Base-by-base conservation (phyloP, 2,888 invertebrate species). In the Pammene aurita region DNA sequence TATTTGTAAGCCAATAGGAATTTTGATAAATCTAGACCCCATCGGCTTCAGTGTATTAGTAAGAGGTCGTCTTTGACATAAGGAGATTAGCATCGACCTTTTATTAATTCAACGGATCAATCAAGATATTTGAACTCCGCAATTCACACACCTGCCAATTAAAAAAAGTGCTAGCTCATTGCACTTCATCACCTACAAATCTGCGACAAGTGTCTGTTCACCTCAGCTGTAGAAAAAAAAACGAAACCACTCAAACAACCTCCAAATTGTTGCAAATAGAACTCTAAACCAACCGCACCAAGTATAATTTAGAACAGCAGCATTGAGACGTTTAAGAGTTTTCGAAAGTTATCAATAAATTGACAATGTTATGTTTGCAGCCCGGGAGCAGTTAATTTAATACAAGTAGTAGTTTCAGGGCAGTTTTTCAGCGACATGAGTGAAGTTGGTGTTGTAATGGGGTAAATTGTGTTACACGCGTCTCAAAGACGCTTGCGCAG, bases 391-490 rank as follows among this genome's bases (percentile, higher is more conserved):
- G 1, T 34, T 7, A 16, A 50, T 18, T 13, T 9, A 50, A 7
- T 61, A 13, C n/a, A 18, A 13, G 5, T 16, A 5, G n/a, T 13
- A 10, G 10, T 52, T 41, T 18, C 26, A 41, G 18, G 41, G 35
- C n/a, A 26, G 5, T 50, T 62, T 41, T 26, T 50, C 0, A n/a
- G 26, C 10, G 50, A 9, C 10, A 58, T 35, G 26, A 26, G 10
- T 42, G 35, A 42, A 56, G 18, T 56, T 67, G 9, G 44, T 54
- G 18, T 11, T 26, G 7, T 55, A 14, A 55, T 1, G 46, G 35
- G 61, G 5, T 67, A 55, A 55, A 57, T 57, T 62, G 46, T 67
- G 67, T 48, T 48, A 66, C 66, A 60, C 66, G 67, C 38, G 61
- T 26, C 48, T 38, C 13, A 62, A 67, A 38, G 6, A 14, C 67